Percentiles rank a stretch among this genome's conserved stretches.
These are phyloP conservation scores for Cyphomyrus plagiostoma DNA, from an alignment of 2,113 vertebrate genomes.

Conservation along the genomic window DNA sequence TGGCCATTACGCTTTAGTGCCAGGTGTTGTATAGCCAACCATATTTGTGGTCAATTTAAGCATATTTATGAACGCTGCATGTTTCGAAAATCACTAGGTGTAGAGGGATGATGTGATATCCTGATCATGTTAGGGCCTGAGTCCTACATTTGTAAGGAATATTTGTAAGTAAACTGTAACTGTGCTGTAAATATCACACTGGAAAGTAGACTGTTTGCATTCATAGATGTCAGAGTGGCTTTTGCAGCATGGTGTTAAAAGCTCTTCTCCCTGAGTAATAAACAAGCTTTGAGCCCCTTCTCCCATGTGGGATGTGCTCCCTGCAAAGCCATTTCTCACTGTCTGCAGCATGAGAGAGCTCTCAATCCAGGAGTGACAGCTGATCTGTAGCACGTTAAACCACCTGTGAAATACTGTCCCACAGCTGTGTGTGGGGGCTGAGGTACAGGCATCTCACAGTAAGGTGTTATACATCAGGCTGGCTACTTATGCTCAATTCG, in stretches of 20 bases:
- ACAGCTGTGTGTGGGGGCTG: not conserved
- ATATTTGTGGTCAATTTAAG: not conserved
- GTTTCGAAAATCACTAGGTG: not conserved
- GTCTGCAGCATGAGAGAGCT: not conserved
- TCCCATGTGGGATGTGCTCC: not conserved
- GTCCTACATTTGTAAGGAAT: not conserved
- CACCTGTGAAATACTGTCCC: not conserved
- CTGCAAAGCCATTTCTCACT: not conserved
- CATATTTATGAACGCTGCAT: not conserved
- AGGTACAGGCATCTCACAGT: not conserved
- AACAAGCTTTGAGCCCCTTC: not conserved
- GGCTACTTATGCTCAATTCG: too few relatives aligned
- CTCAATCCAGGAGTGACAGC: not conserved
- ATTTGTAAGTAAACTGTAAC: not conserved
- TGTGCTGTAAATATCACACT: not conserved
- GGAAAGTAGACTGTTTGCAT: not conserved
- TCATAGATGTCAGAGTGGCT: not conserved
- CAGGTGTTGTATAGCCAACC: not conserved
- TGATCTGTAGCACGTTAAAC: not conserved
- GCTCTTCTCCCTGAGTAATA: not conserved
- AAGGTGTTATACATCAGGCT: not conserved
- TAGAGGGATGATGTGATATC: not conserved
- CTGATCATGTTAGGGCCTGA: not conserved
- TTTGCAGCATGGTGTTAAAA: not conserved
- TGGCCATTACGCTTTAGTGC: not conserved